Base-by-base conservation (phyloP, 1,140 invertebrate species). In the Calliphora vicina region DNA sequence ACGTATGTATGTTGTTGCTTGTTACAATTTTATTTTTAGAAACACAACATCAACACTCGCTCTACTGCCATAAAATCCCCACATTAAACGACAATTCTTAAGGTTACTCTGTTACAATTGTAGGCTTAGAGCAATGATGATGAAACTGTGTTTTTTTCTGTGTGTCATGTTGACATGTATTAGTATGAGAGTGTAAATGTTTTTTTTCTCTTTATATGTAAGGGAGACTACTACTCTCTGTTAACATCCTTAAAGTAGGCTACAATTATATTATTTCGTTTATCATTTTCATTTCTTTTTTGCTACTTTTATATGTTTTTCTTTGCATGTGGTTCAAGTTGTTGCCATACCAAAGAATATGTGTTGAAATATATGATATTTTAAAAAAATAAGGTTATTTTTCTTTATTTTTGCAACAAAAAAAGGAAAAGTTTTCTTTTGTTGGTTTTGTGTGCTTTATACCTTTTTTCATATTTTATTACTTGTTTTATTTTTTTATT, bases 321-420 rank as follows among this genome's bases (percentile, higher is more conserved):
- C n/a, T 23, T 23, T 67, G 2, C 0, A 25, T 10, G 61, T 25
- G n/a, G 61, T 67, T 67, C n/a, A 23, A 23, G 61, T 67, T 67
- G 61, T 67, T 67, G n/a, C 9, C 25, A n/a, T 67, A 23, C n/a
- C 6, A 17, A n/a, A 12, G n/a, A 23, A 10, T 67, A 5, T 67
- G 50, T 57, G 61, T 10, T 67, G 23, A 67, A 25, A 67, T 67
- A 20, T 67, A 67, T 23, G 6, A 50, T 50, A n/a, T n/a, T n/a
- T n/a, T n/a, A n/a, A n/a, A n/a, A n/a, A 67, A 67, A 67, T 23
- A 20, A 67, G 61, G 61, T 67, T 67, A 67, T 67, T 67, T 67
- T 57, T 57, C 15, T n/a, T 17, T n/a, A 35, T 35, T 35, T 35
- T 35, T 35, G 2, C 5, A 50, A 67, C 23, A 67, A 10, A 23